phyloP scores from a whole-genome alignment of 1,140 invertebrate genomes.

The Drosophila ironensis region DNA sequence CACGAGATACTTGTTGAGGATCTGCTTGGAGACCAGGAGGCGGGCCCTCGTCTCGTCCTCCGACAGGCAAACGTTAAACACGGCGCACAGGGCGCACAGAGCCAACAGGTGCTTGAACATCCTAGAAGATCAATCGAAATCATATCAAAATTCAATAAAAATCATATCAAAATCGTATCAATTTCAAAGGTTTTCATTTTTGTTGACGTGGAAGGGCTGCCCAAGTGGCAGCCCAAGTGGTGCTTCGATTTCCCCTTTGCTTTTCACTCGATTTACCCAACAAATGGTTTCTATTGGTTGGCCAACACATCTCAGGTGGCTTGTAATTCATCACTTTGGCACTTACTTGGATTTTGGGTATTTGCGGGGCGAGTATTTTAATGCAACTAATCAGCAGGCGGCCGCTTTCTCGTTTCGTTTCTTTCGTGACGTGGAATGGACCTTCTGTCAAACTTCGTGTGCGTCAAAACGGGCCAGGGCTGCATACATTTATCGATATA shows the following conservation, averaged over 20 bases:
- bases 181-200: constrained; percentile 56
- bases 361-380: constrained; percentile 34
- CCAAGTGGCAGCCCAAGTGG: constrained; percentile 2
- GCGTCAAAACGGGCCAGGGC: neutral
- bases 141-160: too few relatives aligned
- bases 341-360: constrained; percentile 60
- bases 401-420: constrained; percentile 58
- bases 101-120: constrained; percentile 67
- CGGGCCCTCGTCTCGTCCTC: constrained; percentile 88
- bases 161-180: too few relatives aligned
- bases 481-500: constrained; percentile 19
- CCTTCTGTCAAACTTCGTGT: constrained; percentile 57
- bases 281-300: neutral
- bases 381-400: constrained; percentile 24
- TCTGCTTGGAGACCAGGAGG: constrained; percentile 92
- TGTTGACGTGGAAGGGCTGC: constrained; percentile 76
- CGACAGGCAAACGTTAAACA: constrained; percentile 60
- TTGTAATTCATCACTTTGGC: constrained; percentile 4
- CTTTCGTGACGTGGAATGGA: constrained; percentile 73
- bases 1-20: constrained; percentile 99
- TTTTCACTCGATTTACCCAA: constrained; percentile 3
- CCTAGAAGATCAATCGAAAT: constrained; percentile 33
- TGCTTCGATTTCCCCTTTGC: neutral
- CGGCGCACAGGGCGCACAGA: constrained; percentile 61
- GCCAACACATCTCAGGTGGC: neutral